Percentiles rank a stretch among this genome's conserved stretches.
Evolutionary conservation across 2,113 vertebrate species (phyloP).

Genomic region (Embiotoca jacksoni): DNA sequence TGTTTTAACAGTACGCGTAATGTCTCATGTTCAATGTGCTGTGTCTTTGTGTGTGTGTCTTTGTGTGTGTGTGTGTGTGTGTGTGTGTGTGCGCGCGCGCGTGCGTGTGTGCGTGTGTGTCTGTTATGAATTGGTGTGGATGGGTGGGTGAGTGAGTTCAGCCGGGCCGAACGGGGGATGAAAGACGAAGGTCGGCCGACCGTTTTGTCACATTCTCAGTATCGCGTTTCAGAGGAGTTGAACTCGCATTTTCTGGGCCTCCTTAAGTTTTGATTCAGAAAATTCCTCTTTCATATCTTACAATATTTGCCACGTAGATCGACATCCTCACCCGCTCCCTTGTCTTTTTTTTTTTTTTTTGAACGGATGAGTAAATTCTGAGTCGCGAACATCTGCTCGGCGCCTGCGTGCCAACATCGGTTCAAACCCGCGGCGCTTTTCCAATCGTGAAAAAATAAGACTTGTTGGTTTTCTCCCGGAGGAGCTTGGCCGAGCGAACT

Average conservation of each 20-base stretch:
- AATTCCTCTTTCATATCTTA: too few relatives aligned
- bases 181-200: conserved; percentile 1
- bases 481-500: too few relatives aligned
- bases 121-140: not conserved
- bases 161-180: not conserved
- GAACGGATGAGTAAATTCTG: too few relatives aligned
- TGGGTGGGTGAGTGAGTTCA: conserved; percentile 2
- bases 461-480: too few relatives aligned
- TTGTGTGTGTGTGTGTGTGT: not conserved
- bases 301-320: too few relatives aligned
- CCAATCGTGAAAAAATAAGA: too few relatives aligned
- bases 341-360: too few relatives aligned
- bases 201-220: not conserved
- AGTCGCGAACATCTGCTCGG: too few relatives aligned
- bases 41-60: not conserved
- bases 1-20: not conserved
- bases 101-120: not conserved
- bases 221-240: conserved; percentile 11
- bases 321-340: too few relatives aligned
- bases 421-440: too few relatives aligned
- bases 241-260: not conserved
- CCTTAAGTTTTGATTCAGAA: not conserved
- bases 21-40: conserved; percentile 3
- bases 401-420: too few relatives aligned
- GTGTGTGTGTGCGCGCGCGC: not conserved